Evolutionary conservation across 1,140 invertebrate genomes (phyloP), one percentile per base, ranked within the genome.

Genomic region (Oedothorax gibbosus): DNA sequence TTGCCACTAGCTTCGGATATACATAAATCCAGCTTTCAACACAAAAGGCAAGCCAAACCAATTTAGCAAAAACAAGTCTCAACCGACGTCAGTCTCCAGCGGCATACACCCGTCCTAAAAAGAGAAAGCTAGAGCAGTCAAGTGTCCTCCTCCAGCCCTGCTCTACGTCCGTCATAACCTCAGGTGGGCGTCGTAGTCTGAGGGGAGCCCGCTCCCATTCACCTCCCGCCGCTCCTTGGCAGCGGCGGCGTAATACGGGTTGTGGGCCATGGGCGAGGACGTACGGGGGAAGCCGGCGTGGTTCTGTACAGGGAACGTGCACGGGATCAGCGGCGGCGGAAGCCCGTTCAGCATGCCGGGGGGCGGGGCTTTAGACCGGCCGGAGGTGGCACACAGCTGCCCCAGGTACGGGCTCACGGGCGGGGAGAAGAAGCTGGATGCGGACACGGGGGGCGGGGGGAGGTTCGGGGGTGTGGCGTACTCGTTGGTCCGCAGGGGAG

Each of bases 251-350:
- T 15, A 72, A 62, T 57, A 51, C 66, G 71, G 68, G 20, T 85
- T 85, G 62, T 85, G 83, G 9, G 81, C 53, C 83, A 77, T 85
- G 11, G 83, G 83, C 49, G 83, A 78, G 15, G 75, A 77, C 60
- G 83, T 78, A 18, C 83, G n/a, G 20, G 81, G 60, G 18, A 69
- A 68, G 21, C 73, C 73, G 2, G 65, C 21, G 35, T 60, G 66
- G 50, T 85, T 85, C n/a, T 84, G 81, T n/a, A 85, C 68, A 12
- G 85, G 85, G 50, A 86, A 79, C 7, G 76, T 80, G 62, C 85
- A 86, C 10, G 85, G 85, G 51, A 86, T 86, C n/a, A 86, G 69
- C 51, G 85, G 85, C 21, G 85, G 85, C 14, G 85, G 85, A 7
- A 86, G 68, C n/a, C 85, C 85, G 53, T 86, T 86, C 65, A 85